Evolutionary conservation across 2,797 vertebrate species (phyloP), one percentile per base, ranked within the genome.

Genomic region (Coregonus suidteri): DNA sequence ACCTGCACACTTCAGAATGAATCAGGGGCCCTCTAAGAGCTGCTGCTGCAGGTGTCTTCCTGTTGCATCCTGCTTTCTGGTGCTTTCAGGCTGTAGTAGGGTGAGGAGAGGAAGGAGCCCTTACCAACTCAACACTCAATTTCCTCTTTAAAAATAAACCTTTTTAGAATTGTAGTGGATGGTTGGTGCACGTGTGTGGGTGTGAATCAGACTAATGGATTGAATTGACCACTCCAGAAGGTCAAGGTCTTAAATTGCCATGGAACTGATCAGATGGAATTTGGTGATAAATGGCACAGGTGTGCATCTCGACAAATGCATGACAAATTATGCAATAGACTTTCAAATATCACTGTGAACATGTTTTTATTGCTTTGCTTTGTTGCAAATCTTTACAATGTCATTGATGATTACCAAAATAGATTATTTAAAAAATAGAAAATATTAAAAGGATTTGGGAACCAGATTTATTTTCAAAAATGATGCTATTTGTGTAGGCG

Each of bases 1-100:
- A 93, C 92, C 92, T 93, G 93, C 92, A 94, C 90, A 90, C 93
- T 93, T 91, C 90, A 89, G 86, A 84, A 86, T 64, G 59, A 64
- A 11, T 64, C 59, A 64, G 59, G 59, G 72, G 25, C 80, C 80
- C 83, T 75, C 85, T 77, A 76, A 89, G 83, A 59, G 62, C 79
- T 77, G 69, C 75, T 85, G 62, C 79, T 77, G 86, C 93, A 94
- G 93, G 92, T 94, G 92, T 90, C 88, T 91, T 91, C 88, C 88
- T 93, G 91, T 87, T 80, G 73, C 81, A 65, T 71, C 80, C 73
- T 51, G 75, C 51, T 75, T 25, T 30, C 4, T 75, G 76, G 74
- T 84, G 80, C 65, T 67, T 25, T 72, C 34, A 25, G 15, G 15
- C 31, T 41, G 3, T 70, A 20, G 7, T 37, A 18, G 68, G 37